Evolutionary conservation across 2,888 invertebrate genomes (phyloP), one percentile per base, ranked within the genome.

Genomic region (Tachina fera): DNA sequence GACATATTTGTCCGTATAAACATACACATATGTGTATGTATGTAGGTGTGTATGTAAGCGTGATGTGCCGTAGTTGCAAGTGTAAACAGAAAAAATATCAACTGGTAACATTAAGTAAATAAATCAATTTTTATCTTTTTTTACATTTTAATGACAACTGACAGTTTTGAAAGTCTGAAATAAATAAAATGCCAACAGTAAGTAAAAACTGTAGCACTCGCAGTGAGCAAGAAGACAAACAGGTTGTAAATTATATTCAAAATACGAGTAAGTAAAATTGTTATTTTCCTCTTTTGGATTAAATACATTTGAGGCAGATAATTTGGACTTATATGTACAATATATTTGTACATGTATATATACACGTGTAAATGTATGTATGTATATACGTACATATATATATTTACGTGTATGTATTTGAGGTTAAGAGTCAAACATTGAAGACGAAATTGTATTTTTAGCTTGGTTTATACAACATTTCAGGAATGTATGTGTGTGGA

Each of bases 121-220:
- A 81, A 84, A 84, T 84, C 81, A 84, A 84, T 74, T 84, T 84
- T 81, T 84, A 68, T 77, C 72, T 77, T 81, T 83, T 45, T 81
- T 68, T 51, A 67, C 76, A 77, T 68, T 84, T 84, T 68, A 84
- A 84, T 84, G 84, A 84, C 84, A 81, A 61, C 67, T 72, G 77
- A 84, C 84, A 84, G 65, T 77, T 81, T 56, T 61, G 81, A 84
- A 76, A 67, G 41, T 71, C 22, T 65, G 22, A 60, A 41, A 51
- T 41, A 45, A 63, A 76, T 39, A 65, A 68, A 70, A 19, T 39
- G 16, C 41, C 1, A 39, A 60, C 39, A 39, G 43, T 6, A 43
- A 60, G 39, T 9, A 45, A 14, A 31, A 41, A 56, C 56, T 16
- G 1, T 8, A 45, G 51, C 14, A 14, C 13, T 31, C 6, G 53